These are phyloP conservation scores for Protosalanx chinensis DNA, from an alignment of 2,797 vertebrate species.

Conservation along the genomic window DNA sequence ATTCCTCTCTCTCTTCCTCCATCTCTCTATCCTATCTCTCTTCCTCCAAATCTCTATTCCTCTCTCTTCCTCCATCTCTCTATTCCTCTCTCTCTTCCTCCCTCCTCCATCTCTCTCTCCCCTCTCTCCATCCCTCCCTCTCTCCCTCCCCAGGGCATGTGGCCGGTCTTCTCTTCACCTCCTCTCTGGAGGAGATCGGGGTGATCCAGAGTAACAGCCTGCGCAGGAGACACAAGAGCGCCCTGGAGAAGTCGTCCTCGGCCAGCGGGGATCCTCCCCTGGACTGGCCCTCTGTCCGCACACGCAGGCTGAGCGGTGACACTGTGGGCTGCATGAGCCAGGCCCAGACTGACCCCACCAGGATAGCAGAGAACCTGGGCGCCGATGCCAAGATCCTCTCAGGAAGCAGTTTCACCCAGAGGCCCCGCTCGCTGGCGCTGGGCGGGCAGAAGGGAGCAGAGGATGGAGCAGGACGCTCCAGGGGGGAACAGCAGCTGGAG, in stretches of 20 bases:
- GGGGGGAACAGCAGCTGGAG: constrained; percentile 10
- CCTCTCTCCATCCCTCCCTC: not conserved
- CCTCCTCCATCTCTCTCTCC: not conserved
- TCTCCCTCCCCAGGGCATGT: constrained; percentile 51
- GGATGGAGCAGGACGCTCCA: not conserved
- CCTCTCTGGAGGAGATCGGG: constrained; percentile 72
- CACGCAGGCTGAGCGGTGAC: constrained; percentile 62
- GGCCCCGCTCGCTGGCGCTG: constrained; percentile 77
- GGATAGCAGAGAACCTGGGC: constrained; percentile 61
- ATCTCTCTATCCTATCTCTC: too few species aligned
- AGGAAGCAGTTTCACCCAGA: constrained; percentile 43
- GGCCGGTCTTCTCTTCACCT: constrained; percentile 70
- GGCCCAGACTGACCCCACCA: constrained; percentile 62
- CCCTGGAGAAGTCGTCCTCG: constrained; percentile 57
- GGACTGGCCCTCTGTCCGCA: constrained; percentile 72
- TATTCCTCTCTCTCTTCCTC: too few species aligned
- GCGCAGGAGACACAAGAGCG: constrained; percentile 77
- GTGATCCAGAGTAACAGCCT: constrained; percentile 71
- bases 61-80: too few species aligned
- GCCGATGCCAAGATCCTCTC: constrained; percentile 65
- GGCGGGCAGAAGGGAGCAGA: constrained; percentile 35
- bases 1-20: not conserved
- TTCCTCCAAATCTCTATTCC: too few species aligned
- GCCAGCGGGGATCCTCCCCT: constrained; percentile 48
- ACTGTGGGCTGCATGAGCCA: constrained; percentile 55